Conservation (phyloP, 2,113 vertebrate species). For the Tamias sibiricus region DNA sequence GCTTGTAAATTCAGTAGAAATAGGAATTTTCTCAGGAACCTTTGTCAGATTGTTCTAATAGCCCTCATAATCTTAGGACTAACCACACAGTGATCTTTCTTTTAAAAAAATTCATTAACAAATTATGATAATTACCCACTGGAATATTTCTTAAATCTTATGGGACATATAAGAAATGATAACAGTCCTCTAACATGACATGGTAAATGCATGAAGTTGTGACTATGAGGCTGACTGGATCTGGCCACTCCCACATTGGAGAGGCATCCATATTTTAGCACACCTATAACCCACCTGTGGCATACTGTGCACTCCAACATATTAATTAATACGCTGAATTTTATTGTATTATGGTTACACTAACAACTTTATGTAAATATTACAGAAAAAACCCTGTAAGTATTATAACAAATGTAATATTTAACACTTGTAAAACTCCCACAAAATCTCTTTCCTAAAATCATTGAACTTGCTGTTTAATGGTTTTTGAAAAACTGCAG, state of each 20-base stretch:
- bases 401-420: not conserved
- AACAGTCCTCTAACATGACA: not conserved
- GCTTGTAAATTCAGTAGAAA: not conserved
- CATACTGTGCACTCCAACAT: not conserved
- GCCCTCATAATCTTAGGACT: not conserved
- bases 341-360: not conserved
- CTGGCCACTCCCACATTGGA: not conserved
- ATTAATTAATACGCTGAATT: not conserved
- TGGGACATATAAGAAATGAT: not conserved
- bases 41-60: not conserved
- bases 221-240: not conserved
- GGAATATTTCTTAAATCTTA: not conserved
- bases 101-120: constrained; percentile 21
- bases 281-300: not conserved
- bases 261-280: not conserved
- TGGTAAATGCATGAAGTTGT: not conserved
- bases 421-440: not conserved
- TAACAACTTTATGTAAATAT: not conserved
- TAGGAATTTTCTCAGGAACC: not conserved
- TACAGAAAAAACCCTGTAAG: not conserved
- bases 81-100: not conserved
- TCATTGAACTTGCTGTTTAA: not conserved
- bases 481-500: constrained; percentile 1
- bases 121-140: not conserved
- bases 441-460: not conserved